Evolutionary conservation across 2,888 invertebrate genomes (phyloP), one percentile per base, ranked within the genome.

Genomic region (Tortrix viridana): DNA sequence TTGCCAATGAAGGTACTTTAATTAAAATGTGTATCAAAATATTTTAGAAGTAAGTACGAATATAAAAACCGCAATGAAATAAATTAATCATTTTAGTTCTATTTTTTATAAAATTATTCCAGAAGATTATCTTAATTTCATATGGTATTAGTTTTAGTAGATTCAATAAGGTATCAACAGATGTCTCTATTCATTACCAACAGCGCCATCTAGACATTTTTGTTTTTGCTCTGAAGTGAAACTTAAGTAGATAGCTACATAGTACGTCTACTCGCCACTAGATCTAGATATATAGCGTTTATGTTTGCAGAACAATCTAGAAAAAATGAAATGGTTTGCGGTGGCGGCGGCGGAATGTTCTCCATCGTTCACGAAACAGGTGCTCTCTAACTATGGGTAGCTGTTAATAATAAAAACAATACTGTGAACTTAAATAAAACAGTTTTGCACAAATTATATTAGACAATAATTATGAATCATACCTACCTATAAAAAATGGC

Each of bases 361-460:
- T 55, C 53, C 69, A 73, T 63, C 18, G 16, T 72, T 74, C 73
- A 67, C 38, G 74, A 74, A 59, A 50, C 58, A 61, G 57, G 54
- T 50, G 16, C 53, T 43, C 58, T 49, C 46, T 49, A 18, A 18
- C 54, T 64, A 64, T 19, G 12, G 22, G 60, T 32, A 18, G 67
- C 53, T 56, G 32, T 12, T 26, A 9, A 2, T 26, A 9, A 26
- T 7, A 26, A 32, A 32, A 3, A 32, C 32, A 32, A 12, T 3
- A 32, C 32, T 32, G 32, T 32, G 3, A 32, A 32, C 9, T 32
- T 32, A 32, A 9, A 32, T 32, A 1, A 26, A 26, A 0, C 12
- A 12, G 32, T 1, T 12, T 32, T 32, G 32, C 12, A 7, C 12
- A 12, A 32, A 32, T 12, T 9, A n/a, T n/a, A n/a, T n/a, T n/a